phyloP scores from a whole-genome alignment of 2,113 vertebrate genomes.

The Arothron firmamentum region DNA sequence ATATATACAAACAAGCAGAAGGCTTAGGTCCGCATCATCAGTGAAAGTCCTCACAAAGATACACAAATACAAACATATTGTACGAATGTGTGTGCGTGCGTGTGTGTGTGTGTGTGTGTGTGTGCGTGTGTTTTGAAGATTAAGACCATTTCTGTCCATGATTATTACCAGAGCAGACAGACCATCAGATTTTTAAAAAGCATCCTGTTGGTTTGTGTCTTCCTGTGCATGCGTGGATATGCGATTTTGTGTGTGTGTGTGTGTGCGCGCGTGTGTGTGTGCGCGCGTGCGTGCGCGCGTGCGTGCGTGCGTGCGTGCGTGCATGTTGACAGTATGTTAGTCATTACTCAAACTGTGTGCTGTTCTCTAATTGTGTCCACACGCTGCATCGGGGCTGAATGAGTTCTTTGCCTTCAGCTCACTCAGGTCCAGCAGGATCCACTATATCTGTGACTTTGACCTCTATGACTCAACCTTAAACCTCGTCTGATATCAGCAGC shows the following conservation, averaged over 20 bases:
- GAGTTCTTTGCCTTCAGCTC: conserved; percentile 1
- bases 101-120: neutral
- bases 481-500: conserved; percentile 39
- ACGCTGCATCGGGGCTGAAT: conserved; percentile 9
- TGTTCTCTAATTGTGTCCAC: neutral
- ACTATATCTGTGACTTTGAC: neutral
- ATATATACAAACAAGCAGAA: too few relatives aligned
- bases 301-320: too few relatives aligned
- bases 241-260: neutral
- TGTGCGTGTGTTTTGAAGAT: conserved; percentile 8
- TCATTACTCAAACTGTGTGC: conserved; percentile 13
- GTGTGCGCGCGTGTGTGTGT: too few relatives aligned
- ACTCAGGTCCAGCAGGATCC: conserved; percentile 5
- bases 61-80: too few relatives aligned
- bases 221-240: conserved; percentile 4
- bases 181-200: conserved; percentile 55
- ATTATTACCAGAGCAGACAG: conserved; percentile 52
- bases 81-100: neutral
- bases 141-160: too few relatives aligned
- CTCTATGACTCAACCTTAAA: neutral
- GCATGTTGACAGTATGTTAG: conserved; percentile 1
- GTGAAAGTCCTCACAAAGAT: too few relatives aligned
- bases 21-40: too few relatives aligned
- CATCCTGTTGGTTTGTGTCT: conserved; percentile 16
- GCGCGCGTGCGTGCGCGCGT: too few relatives aligned